Base-by-base conservation (phyloP, 2,888 invertebrate genomes). In the Phlogophora meticulosa region DNA sequence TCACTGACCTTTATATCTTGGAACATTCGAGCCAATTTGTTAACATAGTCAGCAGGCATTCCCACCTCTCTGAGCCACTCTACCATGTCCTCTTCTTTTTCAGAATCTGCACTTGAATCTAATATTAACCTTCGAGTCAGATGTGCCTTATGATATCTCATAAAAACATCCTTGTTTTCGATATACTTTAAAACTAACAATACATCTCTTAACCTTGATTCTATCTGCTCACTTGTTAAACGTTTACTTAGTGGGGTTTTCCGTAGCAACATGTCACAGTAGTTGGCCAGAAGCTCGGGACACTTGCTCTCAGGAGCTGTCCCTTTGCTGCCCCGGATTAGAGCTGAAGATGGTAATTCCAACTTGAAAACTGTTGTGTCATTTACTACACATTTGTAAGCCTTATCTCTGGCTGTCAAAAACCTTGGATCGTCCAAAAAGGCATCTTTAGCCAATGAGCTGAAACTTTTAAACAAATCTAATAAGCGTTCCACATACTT, bases 21-120 rank as follows among this genome's bases (percentile, higher is more conserved):
- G 93, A 98, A 98, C 99, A 99, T 99, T 80, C 99, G 96, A 10
- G 99, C 99, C 85, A 99, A 95, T 94, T 99, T 99, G 96, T 99
- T 99, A 20, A 99, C 99, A 95, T 99, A 99, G 94, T 99, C 99
- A 0, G 99, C 99, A 4, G 99, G 99, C 99, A 99, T 99, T 36
- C 99, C 99, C 17, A 99, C 99, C 93, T 99, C 99, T 81, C 99
- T 96, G 55, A 98, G 96, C 99, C 99, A 99, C 90, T 99, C 99
- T 0, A 99, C 99, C 98, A 99, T 99, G 89, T 99, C 99, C 93
- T 99, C 99, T 93, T 99, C 99, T 88, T 99, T 99, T 91, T 99
- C 99, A 80, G 99, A 99, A 94, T 99, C 99, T 1, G 99, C 99
- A 88, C 99, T 99, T 20, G 99, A 99, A 91, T 99, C 99, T 81